Percentiles rank a stretch among this genome's conserved stretches.
Evolutionary conservation across 2,797 vertebrate species (phyloP).

Genomic region (Premnoplex brunnescens): DNA sequence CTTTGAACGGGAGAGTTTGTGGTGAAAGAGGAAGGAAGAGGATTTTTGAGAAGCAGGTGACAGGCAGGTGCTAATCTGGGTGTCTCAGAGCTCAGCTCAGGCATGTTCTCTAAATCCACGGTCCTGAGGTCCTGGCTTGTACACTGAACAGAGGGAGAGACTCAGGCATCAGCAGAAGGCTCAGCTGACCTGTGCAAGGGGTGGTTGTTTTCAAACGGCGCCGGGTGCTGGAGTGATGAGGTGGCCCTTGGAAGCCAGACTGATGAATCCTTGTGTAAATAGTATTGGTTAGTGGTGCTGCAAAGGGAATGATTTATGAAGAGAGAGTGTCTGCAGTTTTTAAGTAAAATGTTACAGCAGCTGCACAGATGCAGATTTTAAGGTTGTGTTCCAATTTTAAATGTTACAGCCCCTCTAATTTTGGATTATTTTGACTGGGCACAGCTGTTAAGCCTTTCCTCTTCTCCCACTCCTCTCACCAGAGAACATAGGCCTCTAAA

Average conservation of each 20-base stretch:
- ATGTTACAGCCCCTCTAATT: slow-evolving; percentile 54
- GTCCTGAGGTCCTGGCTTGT: accelerated
- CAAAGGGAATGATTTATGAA: slow-evolving; percentile 54
- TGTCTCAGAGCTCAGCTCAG: neutral
- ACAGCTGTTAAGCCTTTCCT: slow-evolving; percentile 36
- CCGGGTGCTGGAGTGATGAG: slow-evolving; percentile 5
- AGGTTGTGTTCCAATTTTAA: slow-evolving; percentile 47
- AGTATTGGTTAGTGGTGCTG: slow-evolving; percentile 38
- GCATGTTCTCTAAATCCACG: accelerated
- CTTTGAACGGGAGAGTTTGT: neutral
- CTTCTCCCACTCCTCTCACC: neutral
- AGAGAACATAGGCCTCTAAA: slow-evolving; percentile 11
- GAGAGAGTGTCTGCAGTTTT: slow-evolving; percentile 52
- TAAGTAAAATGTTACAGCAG: slow-evolving; percentile 53
- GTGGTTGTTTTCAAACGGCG: neutral
- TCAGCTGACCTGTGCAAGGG: accelerated
- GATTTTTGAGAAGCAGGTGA: neutral
- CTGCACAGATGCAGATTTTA: slow-evolving; percentile 32
- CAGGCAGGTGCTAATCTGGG: neutral
- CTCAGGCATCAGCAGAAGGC: neutral
- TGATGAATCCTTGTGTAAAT: slow-evolving; percentile 47
- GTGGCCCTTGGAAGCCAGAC: slow-evolving; percentile 59
- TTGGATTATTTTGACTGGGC: slow-evolving; percentile 51
- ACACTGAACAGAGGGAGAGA: neutral
- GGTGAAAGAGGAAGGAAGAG: neutral